phyloP scores from a whole-genome alignment of 2,113 vertebrate species.

The Tringa solitaria region DNA sequence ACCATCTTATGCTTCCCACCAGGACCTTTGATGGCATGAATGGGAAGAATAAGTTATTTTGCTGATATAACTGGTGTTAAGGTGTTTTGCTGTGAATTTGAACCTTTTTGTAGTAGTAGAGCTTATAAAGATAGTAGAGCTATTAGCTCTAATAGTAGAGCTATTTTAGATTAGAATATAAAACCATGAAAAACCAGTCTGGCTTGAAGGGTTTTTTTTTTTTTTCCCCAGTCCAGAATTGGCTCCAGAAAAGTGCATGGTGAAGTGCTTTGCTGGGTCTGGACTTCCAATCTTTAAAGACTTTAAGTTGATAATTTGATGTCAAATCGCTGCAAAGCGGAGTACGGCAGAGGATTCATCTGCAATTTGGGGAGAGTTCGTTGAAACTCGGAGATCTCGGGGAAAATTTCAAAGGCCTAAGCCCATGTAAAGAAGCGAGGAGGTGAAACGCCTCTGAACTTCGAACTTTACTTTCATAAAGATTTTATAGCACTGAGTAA shows the following conservation, averaged over 20 bases:
- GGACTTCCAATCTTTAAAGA: not conserved
- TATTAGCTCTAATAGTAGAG: too few species aligned
- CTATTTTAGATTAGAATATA: not conserved
- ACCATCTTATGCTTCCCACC: not conserved
- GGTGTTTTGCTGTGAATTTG: not conserved
- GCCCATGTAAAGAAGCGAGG: not conserved
- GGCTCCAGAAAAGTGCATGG: not conserved
- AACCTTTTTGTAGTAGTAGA: not conserved
- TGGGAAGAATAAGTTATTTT: not conserved
- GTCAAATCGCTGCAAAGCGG: not conserved
- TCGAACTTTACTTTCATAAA: not conserved
- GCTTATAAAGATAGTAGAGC: not conserved
- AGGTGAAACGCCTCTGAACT: not conserved
- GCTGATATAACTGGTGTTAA: not conserved
- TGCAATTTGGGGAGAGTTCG: not conserved
- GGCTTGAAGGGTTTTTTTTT: not conserved
- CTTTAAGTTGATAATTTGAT: not conserved
- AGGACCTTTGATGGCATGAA: not conserved
- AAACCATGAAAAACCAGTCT: not conserved
- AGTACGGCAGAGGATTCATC: not conserved
- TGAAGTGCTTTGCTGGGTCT: not conserved
- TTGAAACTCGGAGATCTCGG: fast-evolving
- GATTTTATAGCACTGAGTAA: not conserved
- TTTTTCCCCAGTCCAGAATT: not conserved
- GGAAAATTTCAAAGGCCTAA: not conserved